phyloP scores from a whole-genome alignment of 2,113 vertebrate genomes.

The Barbus barbus region DNA sequence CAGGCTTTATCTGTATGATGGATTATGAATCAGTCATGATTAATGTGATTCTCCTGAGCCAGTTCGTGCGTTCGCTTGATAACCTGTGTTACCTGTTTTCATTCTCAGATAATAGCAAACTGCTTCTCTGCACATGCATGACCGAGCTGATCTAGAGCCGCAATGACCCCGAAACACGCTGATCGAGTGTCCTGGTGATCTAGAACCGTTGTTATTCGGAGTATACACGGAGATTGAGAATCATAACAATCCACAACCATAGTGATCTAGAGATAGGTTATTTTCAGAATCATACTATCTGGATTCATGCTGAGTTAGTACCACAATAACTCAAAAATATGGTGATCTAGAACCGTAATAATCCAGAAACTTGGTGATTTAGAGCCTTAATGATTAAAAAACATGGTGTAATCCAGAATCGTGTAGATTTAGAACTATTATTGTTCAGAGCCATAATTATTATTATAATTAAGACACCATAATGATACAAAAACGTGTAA shows the following conservation, averaged over 20 bases:
- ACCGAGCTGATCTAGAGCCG: no score
- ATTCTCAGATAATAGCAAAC: no score
- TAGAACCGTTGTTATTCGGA: neutral
- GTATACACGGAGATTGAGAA: neutral
- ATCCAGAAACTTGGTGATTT: neutral
- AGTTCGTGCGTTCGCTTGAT: neutral
- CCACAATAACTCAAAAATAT: neutral
- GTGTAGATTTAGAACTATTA: no score
- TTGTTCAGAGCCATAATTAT: no score
- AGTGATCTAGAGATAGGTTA: neutral
- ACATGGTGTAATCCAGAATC: neutral
- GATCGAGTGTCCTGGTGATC: no score
- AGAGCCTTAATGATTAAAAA: neutral
- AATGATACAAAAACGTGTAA: no score
- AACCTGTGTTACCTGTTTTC: neutral
- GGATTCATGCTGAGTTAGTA: neutral
- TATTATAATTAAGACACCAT: no score
- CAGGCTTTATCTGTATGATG: neutral
- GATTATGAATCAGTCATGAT: neutral
- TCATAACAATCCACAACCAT: no score
- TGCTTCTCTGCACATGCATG: neutral
- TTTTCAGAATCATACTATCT: neutral
- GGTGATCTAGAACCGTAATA: no score
- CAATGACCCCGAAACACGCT: neutral
- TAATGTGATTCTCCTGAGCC: neutral